These are phyloP conservation scores for Leucoraja erinaceus DNA, from an alignment of 2,113 vertebrate genomes.

Conservation along the genomic window DNA sequence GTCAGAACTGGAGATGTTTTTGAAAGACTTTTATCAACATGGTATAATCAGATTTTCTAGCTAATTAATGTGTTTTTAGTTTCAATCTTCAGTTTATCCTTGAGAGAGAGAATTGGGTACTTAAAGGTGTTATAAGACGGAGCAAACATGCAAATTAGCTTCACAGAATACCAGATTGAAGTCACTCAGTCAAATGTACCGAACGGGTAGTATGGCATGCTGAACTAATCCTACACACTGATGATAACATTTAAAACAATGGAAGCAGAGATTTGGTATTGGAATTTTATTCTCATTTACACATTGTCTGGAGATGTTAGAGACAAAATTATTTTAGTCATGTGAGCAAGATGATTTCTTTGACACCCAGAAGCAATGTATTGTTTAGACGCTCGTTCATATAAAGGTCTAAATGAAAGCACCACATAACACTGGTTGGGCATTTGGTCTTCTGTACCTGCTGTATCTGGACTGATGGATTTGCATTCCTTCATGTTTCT, in stretches of 20 bases:
- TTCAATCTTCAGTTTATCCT: background rate
- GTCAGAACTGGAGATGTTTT: background rate
- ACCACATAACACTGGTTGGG: no score
- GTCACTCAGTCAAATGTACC: background rate
- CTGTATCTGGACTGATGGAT: background rate
- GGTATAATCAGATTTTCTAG: background rate
- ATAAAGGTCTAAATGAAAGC: no score
- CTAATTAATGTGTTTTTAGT: background rate
- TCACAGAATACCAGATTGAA: conserved; percentile 10
- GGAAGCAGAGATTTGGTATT: background rate
- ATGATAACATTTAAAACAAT: background rate
- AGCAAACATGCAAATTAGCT: background rate
- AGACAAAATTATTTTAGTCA: background rate
- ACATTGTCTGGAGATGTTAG: background rate
- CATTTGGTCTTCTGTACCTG: no score
- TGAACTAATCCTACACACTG: background rate
- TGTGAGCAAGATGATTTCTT: background rate
- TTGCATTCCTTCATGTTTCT: background rate
- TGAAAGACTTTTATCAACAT: background rate
- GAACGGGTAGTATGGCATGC: background rate
- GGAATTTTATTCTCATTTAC: background rate
- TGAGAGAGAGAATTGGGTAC: background rate
- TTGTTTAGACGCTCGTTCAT: background rate
- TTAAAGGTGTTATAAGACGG: background rate
- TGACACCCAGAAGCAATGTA: background rate